Evolutionary conservation across 2,888 invertebrate species (phyloP), one percentile per base, ranked within the genome.

Genomic region (Nasonovia ribisnigri): DNA sequence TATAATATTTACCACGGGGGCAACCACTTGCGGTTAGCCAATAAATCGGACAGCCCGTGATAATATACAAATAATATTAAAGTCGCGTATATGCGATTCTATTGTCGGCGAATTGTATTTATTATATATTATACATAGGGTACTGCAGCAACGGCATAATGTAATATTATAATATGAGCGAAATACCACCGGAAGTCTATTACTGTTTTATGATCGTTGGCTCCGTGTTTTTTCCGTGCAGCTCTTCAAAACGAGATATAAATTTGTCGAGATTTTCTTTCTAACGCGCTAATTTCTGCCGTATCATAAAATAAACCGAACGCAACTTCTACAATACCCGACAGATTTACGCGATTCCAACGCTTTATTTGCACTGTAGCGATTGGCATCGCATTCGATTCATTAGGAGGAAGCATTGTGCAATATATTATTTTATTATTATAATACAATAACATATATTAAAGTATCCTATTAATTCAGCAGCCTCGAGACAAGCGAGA

Each of bases 301-400:
- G 8, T 77, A 77, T 20, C 36, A 20, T 77, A 77, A 77, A 77
- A 77, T 77, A 77, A 77, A 77, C n/a, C 8, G 4, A 67, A 67
- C n/a, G n/a, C n/a, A n/a, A 67, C 16, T 57, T 0, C 24, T 5
- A 4, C 20, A 8, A 20, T 24, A 36, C 84, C 77, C 42, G 90
- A 91, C 90, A 54, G 36, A 42, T 91, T 91, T 91, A 91, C 90
- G 90, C 16, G 42, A 84, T 20, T n/a, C 20, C 11, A 36, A 1
- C 43, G n/a, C 60, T 48, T 46, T 90, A 36, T 90, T 67, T 36
- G 67, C 16, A 11, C n/a, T 43, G 1, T 3, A 48, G 24, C 29
- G 29, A 48, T 77, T n/a, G 67, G 48, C 6, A 36, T 48, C 24
- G 67, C 67, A n/a, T 67, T 46, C 42, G n/a, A 20, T 90, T 48